Evolutionary conservation across 2,797 vertebrate species (phyloP), one percentile per base, ranked within the genome.

Genomic region (Erpetoichthys calabaricus): DNA sequence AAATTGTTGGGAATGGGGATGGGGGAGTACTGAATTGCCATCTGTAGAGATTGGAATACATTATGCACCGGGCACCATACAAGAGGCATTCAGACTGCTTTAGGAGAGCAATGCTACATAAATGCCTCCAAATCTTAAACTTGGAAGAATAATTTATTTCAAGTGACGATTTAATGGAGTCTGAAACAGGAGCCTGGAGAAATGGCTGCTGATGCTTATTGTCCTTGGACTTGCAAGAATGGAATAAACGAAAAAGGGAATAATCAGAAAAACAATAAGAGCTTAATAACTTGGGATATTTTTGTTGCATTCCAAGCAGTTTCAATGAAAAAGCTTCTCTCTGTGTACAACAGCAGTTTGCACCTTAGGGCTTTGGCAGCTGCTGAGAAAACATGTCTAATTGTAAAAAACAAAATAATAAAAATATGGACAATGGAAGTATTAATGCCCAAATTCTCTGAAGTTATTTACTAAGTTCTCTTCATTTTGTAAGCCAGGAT

Each of bases 31-130:
- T 54, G 56, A 42, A 50, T 53, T 45, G 42, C 51, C 60, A 47
- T 58, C 51, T 55, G 25, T 25, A 51, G 56, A 62, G 60, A 62
- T 57, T 57, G 60, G 42, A 42, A 61, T 61, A 55, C 60, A 61
- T 61, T 53, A 61, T 57, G 55, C 49, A 57, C 57, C 42, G 25
- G 25, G n/a, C 25, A 61, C 41, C 45, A 53, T 55, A 46, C 45
- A 43, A 8, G 47, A 55, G 49, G 8, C 41, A 54, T 42, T 42
- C 5, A 42, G 41, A 54, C 41, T 42, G 53, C 25, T 54, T 8
- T 42, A 54, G 53, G 3, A 42, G 44, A 54, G 53, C 53, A 54
- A 54, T 54, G 8, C 53, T 42, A 41, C 9, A 3, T 6, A 54
- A 42, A 54, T 54, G 41, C 9, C 53, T 41, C 44, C 7, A 54